Base-by-base conservation (phyloP, 2,113 vertebrate genomes). In the Corythornis cristatus region DNA sequence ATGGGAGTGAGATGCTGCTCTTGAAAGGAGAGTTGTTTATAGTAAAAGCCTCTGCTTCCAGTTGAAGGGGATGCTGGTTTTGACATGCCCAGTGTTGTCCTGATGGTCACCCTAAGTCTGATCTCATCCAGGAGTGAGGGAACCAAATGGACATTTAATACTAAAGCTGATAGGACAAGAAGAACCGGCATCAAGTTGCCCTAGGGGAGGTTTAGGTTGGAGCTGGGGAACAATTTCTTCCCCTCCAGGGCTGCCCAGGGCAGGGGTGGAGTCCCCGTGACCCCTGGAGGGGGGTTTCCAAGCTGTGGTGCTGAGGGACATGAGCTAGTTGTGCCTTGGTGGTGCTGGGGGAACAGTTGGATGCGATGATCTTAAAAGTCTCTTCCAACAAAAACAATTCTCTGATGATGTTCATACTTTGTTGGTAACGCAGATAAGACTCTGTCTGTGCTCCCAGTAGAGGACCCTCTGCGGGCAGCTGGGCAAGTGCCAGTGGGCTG, bases 401-500 rank as follows among this genome's bases (percentile, higher is more conserved):
- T 21, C 19, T 48, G 46, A 51, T 26, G 1, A 1, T 4, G 31
- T 31, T 33, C 18, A 13, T 15, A 8, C 60, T 74, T 26, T 6
- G 33, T 7, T 29, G 25, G 4, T 11, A 9, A 3, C 0, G 13
- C 53, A 40, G 62, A 5, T 7, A 2, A 57, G n/a, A 2, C 13
- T 37, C 7, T 1, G 2, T 7, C 29, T 33, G 29, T 0, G 6
- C 46, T n/a, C 40, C 40, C 25, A 5, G 50, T 19, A 46, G 61
- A 20, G 18, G 26, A 5, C 31, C 79, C 43, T 4, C 33, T 4
- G 22, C 0, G 20, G 26, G 71, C 5, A 5, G 12, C 62, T 3
- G 31, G 5, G 48, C 0, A 1, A 37, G 58, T 8, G 81, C 15
- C 40, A 60, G n/a, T 31, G 0, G 15, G 31, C 70, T 2, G 2